Evolutionary conservation across 2,113 vertebrate genomes (phyloP).

Genomic region (Rhynchomys soricoides): DNA sequence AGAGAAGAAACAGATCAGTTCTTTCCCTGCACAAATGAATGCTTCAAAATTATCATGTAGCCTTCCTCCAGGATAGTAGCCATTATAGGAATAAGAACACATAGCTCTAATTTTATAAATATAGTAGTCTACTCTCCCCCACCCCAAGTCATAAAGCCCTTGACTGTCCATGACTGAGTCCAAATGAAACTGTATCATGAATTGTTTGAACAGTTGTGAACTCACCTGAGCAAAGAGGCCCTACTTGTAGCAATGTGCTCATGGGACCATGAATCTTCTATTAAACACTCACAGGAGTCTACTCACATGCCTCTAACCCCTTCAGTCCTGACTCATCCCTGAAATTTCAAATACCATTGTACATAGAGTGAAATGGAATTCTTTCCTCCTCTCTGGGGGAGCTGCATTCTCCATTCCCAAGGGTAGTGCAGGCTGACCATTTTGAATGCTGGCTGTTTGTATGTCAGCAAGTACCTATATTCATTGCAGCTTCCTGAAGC

Average conservation of each 20-base stretch:
- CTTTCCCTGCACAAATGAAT: background rate
- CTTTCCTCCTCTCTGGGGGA: background rate
- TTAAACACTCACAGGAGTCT: background rate
- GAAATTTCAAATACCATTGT: background rate
- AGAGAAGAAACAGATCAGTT: background rate
- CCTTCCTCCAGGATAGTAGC: background rate
- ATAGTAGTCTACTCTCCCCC: background rate
- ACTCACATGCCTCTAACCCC: background rate
- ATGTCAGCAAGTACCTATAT: slow-evolving; percentile 61
- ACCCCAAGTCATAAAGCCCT: background rate
- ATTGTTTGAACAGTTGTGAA: background rate
- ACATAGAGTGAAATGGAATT: background rate
- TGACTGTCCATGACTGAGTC: background rate
- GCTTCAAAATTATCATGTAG: background rate
- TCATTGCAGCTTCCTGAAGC: slow-evolving; percentile 70
- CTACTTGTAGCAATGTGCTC: background rate
- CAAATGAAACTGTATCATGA: background rate
- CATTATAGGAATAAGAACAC: background rate
- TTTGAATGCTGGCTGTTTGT: slow-evolving; percentile 58
- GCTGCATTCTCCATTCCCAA: background rate
- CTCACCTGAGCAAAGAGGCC: background rate
- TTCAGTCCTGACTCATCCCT: background rate
- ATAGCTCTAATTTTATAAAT: background rate
- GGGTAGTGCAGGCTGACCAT: slow-evolving; percentile 43
- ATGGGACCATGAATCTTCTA: background rate